Conservation (phyloP, 2,888 invertebrate species). For the Drosophila mulleri region DNA sequence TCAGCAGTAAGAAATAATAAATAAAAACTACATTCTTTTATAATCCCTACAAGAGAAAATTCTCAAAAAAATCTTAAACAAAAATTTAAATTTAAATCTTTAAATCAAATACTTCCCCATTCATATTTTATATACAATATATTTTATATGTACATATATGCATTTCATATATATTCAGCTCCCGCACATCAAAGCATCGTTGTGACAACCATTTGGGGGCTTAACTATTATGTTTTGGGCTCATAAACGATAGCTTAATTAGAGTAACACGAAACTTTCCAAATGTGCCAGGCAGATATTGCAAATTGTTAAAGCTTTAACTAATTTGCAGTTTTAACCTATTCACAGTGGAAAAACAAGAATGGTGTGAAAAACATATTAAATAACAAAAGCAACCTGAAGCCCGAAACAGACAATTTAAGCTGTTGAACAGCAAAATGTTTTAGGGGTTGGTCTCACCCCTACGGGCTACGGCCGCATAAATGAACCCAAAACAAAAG, state of each 20-base stretch:
- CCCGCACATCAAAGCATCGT: neutral
- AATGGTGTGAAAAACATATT: neutral
- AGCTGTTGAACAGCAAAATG: constrained; percentile 3
- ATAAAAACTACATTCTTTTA: no score
- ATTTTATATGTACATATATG: neutral
- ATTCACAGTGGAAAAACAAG: neutral
- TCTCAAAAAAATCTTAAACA: neutral
- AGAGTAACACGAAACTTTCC: neutral
- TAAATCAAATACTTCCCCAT: no score
- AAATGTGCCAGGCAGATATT: neutral
- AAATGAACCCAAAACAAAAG: neutral
- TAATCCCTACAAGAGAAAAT: no score
- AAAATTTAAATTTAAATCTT: no score
- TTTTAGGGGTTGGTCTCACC: neutral
- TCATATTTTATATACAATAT: no score
- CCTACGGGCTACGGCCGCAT: neutral
- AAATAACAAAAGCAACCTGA: constrained; percentile 4
- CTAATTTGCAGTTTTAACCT: constrained; percentile 3
- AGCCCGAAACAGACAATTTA: neutral
- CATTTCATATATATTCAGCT: neutral
- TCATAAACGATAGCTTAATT: constrained; percentile 1
- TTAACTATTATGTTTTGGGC: neutral
- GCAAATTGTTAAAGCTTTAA: constrained; percentile 6
- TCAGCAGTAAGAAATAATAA: no score
- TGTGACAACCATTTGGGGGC: neutral